Base-by-base conservation (phyloP, 2,888 invertebrate genomes). In the Macrosiphum euphorbiae region DNA sequence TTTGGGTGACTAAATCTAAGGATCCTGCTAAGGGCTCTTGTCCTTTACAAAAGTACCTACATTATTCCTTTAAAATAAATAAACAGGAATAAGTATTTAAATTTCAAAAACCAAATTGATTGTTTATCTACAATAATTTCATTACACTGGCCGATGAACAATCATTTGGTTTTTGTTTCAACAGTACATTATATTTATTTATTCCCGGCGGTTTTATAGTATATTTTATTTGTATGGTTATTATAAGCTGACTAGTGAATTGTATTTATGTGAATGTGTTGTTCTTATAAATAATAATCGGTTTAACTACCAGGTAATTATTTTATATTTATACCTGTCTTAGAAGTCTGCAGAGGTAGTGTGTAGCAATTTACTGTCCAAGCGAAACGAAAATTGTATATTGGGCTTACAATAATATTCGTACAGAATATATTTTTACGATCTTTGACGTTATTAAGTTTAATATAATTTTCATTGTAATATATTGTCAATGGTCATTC, bases 221-320 rank as follows among this genome's bases (percentile, higher is more conserved):
- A 20, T 35, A 78, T 35, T 78, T 78, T 78, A 78, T 78, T 78
- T 35, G 35, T 78, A 78, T 78, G 35, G 8, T 78, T 78, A 78
- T 35, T 78, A 35, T 35, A 35, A 7, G 78, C 35, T 35, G 16
- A 78, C 35, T 78, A 78, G 78, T 35, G 78, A 78, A 20, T 35
- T 35, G 13, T n/a, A n/a, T 67, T 13, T 67, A 78, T 78, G 8
- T 10, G 78, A 78, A 78, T 78, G 8, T 78, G 35, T 78, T 35
- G 78, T 78, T 78, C 78, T 78, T 78, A 16, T 67, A 35, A 78
- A 78, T 78, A 78, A 78, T 78, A 78, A 35, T 78, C 35, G 78
- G 78, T 78, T 78, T 78, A 35, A 78, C 78, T 78, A 20, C 35
- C 35, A 78, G 35, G 78, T 78, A 78, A 35, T 78, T 78, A 35